Base-by-base conservation (phyloP, 2,888 invertebrate genomes). In the Tolmerus cingulatus region DNA sequence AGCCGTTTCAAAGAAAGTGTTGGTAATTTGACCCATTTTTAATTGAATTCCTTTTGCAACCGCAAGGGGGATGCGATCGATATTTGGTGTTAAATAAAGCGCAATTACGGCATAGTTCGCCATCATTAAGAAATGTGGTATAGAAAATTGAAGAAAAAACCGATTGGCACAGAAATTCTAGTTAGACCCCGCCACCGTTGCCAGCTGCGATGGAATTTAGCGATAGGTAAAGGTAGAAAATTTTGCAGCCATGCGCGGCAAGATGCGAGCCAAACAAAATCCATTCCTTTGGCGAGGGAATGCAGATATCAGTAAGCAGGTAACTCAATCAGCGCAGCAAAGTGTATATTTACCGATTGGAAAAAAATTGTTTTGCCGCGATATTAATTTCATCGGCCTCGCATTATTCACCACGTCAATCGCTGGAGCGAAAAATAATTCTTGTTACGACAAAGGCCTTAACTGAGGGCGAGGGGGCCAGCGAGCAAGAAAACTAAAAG, bases 371-470 rank as follows among this genome's bases (percentile, higher is more conserved):
- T 89, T 89, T 89, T 89, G 89, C 87, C 88, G 89, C 87, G 89
- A 89, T 89, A 89, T 90, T 90, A 89, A 89, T 89, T 90, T 89
- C 90, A 90, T 88, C 86, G 87, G 87, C 87, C 74, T 88, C 87
- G 84, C 66, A 87, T 86, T 87, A 90, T 88, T 89, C 86, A 89
- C 87, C 90, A 90, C 90, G 90, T 89, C 90, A 91, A 90, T 90
- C 89, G 90, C 89, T 90, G 90, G 89, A 90, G 82, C 88, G 87
- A 88, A 89, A 89, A 89, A 89, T 88, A 86, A 86, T 79, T 88
- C 88, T 89, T 88, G 88, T 89, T 89, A 89, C 90, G 90, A 90
- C 90, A 90, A 90, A 90, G 90, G 85, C 66, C n/a, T n/a, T n/a
- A n/a, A 46, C 74, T 46, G 43, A n/a, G 74, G 23, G 5, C 23